A percentile compares a stretch with the other conserved stretches of the same genome.
phyloP scores from a whole-genome alignment of 1,140 invertebrate genomes.

The Tenebrio molitor region DNA sequence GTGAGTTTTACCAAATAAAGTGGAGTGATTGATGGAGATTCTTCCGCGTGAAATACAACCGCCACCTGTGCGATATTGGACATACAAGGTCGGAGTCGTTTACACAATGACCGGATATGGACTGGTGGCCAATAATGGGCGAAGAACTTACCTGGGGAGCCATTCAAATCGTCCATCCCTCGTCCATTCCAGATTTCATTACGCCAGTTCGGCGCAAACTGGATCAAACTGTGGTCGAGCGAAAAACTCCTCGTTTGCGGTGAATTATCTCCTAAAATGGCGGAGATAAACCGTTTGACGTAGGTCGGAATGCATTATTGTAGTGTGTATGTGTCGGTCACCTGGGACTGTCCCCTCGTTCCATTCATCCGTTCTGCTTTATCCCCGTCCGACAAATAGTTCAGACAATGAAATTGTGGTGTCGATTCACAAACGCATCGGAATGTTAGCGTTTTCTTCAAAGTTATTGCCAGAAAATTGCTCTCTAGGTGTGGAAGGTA shows the following conservation, averaged over 20 bases:
- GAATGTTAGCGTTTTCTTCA: constrained; percentile 21
- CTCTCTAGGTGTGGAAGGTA: constrained; percentile 25
- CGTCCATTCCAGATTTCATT: constrained; percentile 5
- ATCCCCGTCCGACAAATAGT: constrained; percentile 16
- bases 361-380: constrained; percentile 20
- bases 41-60: constrained; percentile 36
- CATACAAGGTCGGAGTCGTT: constrained; percentile 2
- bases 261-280: constrained; percentile 23
- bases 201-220: not conserved
- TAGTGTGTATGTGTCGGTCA: constrained; percentile 4
- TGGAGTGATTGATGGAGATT: constrained; percentile 29
- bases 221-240: not conserved
- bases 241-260: constrained; percentile 22
- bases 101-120: constrained; percentile 44
- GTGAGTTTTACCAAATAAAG: constrained; percentile 27
- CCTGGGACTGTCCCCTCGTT: constrained; percentile 20
- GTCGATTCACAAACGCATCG: constrained; percentile 32
- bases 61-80: constrained; percentile 40
- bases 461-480: constrained; percentile 37
- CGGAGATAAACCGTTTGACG: constrained; percentile 4
- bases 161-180: constrained; percentile 5
- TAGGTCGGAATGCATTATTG: constrained; percentile 10
- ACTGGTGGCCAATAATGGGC: not conserved
- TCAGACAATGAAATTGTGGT: constrained; percentile 37
- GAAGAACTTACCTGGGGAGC: constrained; percentile 21